Evolutionary conservation across 1,140 invertebrate genomes (phyloP), one percentile per base, ranked within the genome.

Genomic region (Pissodes strobi): DNA sequence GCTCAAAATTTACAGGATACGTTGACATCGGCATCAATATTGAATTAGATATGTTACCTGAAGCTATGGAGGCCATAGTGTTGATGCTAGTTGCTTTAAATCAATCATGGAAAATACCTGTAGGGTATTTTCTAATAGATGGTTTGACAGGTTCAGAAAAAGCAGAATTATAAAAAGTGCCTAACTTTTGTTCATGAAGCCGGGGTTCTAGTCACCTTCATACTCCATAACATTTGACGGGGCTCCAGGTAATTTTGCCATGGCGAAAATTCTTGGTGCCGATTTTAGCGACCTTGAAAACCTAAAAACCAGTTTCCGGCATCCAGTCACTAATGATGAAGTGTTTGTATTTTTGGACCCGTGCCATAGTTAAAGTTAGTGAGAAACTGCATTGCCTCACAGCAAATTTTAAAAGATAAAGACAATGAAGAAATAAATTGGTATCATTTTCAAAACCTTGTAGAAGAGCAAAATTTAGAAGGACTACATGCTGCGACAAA

Each of bases 1-100:
- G 69, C 6, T 48, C 43, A 45, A 71, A 68, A 57, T 61, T 69
- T 41, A 39, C 46, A 39, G 74, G 72, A 8, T 67, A 71, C 59
- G 67, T 78, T 21, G 68, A 76, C 62, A 63, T 75, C 6, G 74
- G 74, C 8, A 69, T 37, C 34, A 63, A 59, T 12, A 19, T 69
- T 10, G 59, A 70, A 30, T 59, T 60, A 46, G 73, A 78, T 62
- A 18, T 41, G 45, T 19, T 71, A 22, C 41, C 60, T 25, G 27
- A 68, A 61, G 76, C 77, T 17, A 76, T 68, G 58, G 74, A 78
- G 56, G 75, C 70, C 8, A 48, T 78, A 27, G 75, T 77, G 1
- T 73, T 79, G 67, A 69, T 77, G 67, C 22, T 76, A 6, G 69
- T 70, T 45, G 57, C 22, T 8, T 34, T 78, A 15, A 79, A 78